A percentile compares a stretch with the other conserved stretches of the same genome.
Conservation (phyloP, 2,888 invertebrate genomes). For the Latrodectus hesperus region DNA sequence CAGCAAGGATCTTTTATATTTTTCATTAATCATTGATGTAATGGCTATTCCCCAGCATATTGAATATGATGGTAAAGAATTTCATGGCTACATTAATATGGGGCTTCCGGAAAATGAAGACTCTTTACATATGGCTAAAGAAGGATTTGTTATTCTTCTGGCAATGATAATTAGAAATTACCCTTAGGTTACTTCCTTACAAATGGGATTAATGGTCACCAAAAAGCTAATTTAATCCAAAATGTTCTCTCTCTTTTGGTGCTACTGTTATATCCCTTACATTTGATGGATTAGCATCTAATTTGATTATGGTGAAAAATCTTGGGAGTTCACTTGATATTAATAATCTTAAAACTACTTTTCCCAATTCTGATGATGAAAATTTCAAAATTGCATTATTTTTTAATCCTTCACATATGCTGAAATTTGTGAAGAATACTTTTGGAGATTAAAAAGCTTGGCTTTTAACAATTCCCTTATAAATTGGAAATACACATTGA, state of each 20-base stretch:
- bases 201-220: neutral
- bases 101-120: neutral
- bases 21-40: conserved; percentile 23
- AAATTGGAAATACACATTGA: too few relatives aligned
- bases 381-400: neutral
- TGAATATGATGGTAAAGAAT: conserved; percentile 16
- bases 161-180: neutral
- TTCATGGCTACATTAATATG: neutral
- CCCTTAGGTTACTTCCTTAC: neutral
- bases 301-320: neutral
- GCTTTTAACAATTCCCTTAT: neutral
- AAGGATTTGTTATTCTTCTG: neutral
- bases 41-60: conserved; percentile 10
- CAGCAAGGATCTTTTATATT: neutral
- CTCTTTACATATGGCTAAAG: neutral
- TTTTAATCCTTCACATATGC: neutral
- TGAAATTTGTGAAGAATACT: too few relatives aligned
- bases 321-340: neutral
- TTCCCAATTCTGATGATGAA: neutral
- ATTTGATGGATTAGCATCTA: neutral
- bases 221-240: neutral
- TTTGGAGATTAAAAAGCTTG: neutral
- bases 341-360: neutral
- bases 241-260: neutral
- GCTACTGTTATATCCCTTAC: neutral